Conservation (phyloP, 2,888 invertebrate genomes). For the Chymomyza amoena region DNA sequence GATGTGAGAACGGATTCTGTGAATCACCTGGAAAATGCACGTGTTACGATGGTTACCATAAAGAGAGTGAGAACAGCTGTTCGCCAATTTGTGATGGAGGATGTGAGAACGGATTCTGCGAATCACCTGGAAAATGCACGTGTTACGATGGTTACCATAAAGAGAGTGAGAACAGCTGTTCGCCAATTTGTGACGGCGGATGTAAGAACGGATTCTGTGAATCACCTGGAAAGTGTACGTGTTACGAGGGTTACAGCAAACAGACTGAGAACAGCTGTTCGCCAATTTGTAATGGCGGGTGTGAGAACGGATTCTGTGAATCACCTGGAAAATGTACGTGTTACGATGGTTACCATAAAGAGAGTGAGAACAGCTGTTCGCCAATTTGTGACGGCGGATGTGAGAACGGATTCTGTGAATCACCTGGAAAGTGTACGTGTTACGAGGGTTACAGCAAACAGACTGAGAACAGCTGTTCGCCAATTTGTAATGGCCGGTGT, state of each 20-base stretch:
- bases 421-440: not conserved
- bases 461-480: not conserved
- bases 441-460: not conserved
- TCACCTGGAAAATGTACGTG: not conserved
- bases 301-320: not conserved
- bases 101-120: not conserved
- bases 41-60: slow-evolving; percentile 22
- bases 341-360: not conserved
- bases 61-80: not conserved
- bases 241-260: not conserved
- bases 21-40: slow-evolving; percentile 8
- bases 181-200: not conserved
- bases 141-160: not conserved
- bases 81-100: not conserved
- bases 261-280: not conserved
- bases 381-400: not conserved
- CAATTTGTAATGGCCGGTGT: not conserved
- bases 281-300: not conserved
- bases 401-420: not conserved
- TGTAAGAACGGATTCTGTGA: not conserved
- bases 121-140: not conserved
- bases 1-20: slow-evolving; percentile 67
- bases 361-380: not conserved
- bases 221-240: not conserved
- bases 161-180: not conserved